Base-by-base conservation (phyloP, 2,113 vertebrate genomes). In the Antennarius striatus region DNA sequence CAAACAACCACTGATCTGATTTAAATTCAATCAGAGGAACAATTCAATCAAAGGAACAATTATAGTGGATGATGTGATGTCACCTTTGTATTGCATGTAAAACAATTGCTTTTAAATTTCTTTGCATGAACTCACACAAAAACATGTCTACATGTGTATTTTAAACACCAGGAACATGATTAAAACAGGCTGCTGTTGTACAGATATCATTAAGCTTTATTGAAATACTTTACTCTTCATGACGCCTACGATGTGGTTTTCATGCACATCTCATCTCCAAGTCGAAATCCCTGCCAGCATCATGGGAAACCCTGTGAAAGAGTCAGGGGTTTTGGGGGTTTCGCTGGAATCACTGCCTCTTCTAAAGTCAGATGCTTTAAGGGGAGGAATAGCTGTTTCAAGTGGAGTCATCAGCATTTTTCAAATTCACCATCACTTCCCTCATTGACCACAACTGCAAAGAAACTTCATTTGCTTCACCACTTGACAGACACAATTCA, bases 361-460 rank as follows among this genome's bases (percentile, higher is more conserved):
- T 81, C 56, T 73, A 77, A 61, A 82, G 80, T 84, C 84, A 71
- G 63, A 64, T 6, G 39, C 5, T 40, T 40, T 10, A 40, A 10
- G 42, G 11, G 42, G 42, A 43, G 40, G 56, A 78, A 84, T 74
- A 53, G 71, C 77, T 78, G 36, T 84, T 83, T 86, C 49, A 77
- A 82, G 80, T 58, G 10, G 77, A 71, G 79, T 82, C 83, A 90
- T 92, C 89, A 91, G 90, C 85, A 89, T 80, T 91, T 90, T 90
- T 85, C 68, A 75, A 86, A 90, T 80, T 79, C 77, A 86, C 79
- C 85, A 82, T 81, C 79, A 79, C 85, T 86, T 88, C 74, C 73
- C 84, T 87, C 84, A 86, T 80, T 88, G 90, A 79, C 82, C 67
- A 60, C 79, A 87, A 86, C 79, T 71, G 78, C 75, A 79, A 12